Evolutionary conservation across 2,888 invertebrate genomes (phyloP), one percentile per base, ranked within the genome.

Genomic region (Sminthurinus aureus): DNA sequence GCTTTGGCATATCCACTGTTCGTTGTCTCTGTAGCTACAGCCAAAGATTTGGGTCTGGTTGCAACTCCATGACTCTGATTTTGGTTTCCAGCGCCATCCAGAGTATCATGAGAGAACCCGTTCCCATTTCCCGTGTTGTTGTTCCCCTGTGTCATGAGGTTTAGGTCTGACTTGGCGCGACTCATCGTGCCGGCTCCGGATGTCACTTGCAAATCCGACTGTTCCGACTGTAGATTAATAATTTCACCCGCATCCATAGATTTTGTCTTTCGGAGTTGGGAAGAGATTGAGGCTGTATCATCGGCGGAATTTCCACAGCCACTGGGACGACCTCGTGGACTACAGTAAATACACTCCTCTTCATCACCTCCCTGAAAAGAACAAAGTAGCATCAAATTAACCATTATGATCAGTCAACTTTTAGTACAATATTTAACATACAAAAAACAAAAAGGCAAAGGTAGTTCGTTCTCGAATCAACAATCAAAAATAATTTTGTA

Each of bases 141-240:
- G 73, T 82, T 83, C 64, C 85, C 86, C 66, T 85, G 84, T 81
- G 84, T 85, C 79, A 84, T 94, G 87, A 96, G 91, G 91, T 96
- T 96, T 89, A 94, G 95, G 90, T 96, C 96, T 20, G 96, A 96
- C 91, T 96, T 95, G 87, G 96, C 96, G 89, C 96, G 93, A 73
- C 88, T 85, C 50, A 89, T 85, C 50, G 86, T 77, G 67, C 84
- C 85, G 69, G 85, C 83, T 64, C 71, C 79, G n/a, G 71, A 20
- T 11, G 84, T 82, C 24, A 84, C 80, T 22, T 83, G 84, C 85
- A 85, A 85, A 81, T 83, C 86, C 73, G 78, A 83, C 38, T 85
- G 84, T 26, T 80, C 80, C n/a, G 84, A 84, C 71, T 86, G 86
- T 76, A 86, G 73, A 75, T 86, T 86, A 24, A 87, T 81, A 74